These are phyloP conservation scores for Vanacampus margaritifer DNA, from an alignment of 2,113 vertebrate species.

Conservation along the genomic window DNA sequence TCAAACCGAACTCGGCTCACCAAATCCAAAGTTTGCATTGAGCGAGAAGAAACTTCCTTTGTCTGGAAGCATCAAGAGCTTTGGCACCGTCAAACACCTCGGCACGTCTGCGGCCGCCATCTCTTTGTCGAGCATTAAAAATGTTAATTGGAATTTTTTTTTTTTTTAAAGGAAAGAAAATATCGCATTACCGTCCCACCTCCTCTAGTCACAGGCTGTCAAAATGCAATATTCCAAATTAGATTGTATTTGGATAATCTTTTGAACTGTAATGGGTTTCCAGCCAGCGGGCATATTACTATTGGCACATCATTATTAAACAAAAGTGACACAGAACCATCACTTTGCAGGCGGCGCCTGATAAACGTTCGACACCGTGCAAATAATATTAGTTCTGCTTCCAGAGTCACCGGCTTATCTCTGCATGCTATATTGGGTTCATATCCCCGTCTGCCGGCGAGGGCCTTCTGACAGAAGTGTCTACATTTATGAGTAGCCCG, in stretches of 20 bases:
- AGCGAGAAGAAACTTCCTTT: constrained; percentile 43
- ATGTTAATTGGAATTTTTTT: constrained; percentile 74
- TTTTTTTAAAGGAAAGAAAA: constrained; percentile 66
- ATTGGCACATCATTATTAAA: constrained; percentile 82
- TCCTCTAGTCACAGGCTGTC: constrained; percentile 74
- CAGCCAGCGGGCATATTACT: constrained; percentile 77
- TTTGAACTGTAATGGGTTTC: constrained; percentile 80
- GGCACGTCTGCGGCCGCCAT: constrained; percentile 63
- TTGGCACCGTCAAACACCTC: constrained; percentile 58
- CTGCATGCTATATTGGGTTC: constrained; percentile 77
- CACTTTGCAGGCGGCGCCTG: constrained; percentile 76
- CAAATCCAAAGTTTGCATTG: constrained; percentile 61
- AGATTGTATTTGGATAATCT: constrained; percentile 82
- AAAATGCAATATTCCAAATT: constrained; percentile 82
- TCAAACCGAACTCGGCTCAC: constrained; percentile 32
- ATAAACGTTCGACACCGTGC: constrained; percentile 76
- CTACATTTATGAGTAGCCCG: constrained; percentile 77
- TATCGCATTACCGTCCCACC: constrained; percentile 68
- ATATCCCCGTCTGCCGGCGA: constrained; percentile 72
- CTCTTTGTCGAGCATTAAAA: constrained; percentile 74
- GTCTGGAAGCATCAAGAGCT: constrained; percentile 60
- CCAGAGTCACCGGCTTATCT: constrained; percentile 77
- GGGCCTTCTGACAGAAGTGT: constrained; percentile 76
- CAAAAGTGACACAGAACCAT: constrained; percentile 81
- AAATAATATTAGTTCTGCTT: constrained; percentile 82